These are phyloP conservation scores for Diprion similis DNA, from an alignment of 1,140 invertebrate genomes.

Conservation along the genomic window DNA sequence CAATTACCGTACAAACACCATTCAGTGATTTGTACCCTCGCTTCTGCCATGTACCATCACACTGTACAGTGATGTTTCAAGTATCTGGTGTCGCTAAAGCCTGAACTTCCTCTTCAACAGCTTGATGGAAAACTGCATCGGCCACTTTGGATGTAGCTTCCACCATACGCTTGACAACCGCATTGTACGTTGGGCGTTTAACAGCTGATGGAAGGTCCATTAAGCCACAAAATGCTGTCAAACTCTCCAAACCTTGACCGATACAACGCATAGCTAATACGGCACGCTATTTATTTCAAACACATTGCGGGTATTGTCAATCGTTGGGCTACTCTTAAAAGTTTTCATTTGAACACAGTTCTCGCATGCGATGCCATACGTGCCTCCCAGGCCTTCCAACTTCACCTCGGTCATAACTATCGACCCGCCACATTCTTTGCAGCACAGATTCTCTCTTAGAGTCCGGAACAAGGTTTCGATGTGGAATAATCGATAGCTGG, in stretches of 20 bases:
- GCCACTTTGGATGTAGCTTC: slow-evolving; percentile 4
- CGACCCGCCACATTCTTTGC: too few relatives aligned
- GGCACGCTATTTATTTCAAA: background rate
- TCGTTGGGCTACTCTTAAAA: background rate
- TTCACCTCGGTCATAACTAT: background rate
- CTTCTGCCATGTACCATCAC: slow-evolving; percentile 12
- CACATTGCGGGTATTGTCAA: background rate
- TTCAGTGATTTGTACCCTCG: slow-evolving; percentile 14
- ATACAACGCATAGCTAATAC: slow-evolving; percentile 11
- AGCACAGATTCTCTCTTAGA: too few relatives aligned
- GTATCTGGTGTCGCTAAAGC: background rate
- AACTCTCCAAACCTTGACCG: background rate
- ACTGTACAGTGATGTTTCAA: slow-evolving; percentile 11
- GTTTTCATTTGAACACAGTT: background rate
- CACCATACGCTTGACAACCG: background rate
- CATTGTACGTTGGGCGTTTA: background rate
- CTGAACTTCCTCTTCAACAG: background rate
- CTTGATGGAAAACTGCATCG: background rate
- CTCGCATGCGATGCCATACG: background rate
- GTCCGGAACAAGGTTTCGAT: background rate
- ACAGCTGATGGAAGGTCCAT: slow-evolving; percentile 11
- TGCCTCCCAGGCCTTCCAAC: background rate
- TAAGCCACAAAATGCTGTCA: background rate
- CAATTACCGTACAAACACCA: slow-evolving; percentile 7
- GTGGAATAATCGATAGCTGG: background rate